A percentile compares a stretch with the other conserved stretches of the same genome.
These are phyloP conservation scores for Cassiopea andromeda DNA, from an alignment of 30 jellyfish, hydroid and myxozoan genomes.

Conservation along the genomic window DNA sequence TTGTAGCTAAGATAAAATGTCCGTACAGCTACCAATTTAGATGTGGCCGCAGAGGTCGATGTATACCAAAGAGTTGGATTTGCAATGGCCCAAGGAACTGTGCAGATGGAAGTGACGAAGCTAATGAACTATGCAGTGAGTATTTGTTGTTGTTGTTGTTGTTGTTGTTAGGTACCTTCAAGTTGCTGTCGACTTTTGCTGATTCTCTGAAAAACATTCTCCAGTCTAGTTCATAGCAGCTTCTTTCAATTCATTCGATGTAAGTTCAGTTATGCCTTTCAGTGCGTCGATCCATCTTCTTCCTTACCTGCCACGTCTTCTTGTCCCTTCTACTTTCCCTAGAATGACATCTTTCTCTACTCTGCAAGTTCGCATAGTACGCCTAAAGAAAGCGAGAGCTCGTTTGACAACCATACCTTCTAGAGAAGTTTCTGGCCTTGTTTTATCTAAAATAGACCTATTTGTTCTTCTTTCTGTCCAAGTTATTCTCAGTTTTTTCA, in stretches of 20 bases:
- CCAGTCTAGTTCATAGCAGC: too few relatives aligned
- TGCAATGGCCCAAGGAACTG: conserved; percentile 27
- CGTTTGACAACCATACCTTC: conserved; percentile 36
- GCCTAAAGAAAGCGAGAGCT: conserved; percentile 15
- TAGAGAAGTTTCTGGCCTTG: conserved; percentile 18
- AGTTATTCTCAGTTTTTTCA: conserved; percentile 1
- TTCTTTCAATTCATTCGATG: too few relatives aligned
- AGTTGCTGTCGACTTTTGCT: too few relatives aligned
- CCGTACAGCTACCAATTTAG: conserved; percentile 3
- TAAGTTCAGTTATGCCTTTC: too few relatives aligned
- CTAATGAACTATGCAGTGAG: conserved; percentile 4
- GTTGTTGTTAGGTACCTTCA: too few relatives aligned
- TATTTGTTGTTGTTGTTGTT: background rate
- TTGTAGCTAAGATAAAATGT: background rate
- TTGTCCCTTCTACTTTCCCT: background rate
- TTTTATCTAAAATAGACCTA: background rate
- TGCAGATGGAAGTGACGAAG: conserved; percentile 25
- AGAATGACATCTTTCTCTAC: conserved; percentile 22
- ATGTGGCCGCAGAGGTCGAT: conserved; percentile 4
- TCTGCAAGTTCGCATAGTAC: conserved; percentile 23
- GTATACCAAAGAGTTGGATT: background rate
- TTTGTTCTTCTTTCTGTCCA: conserved; percentile 12
- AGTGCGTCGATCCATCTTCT: too few relatives aligned
- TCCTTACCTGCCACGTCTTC: too few relatives aligned
- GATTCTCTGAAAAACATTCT: too few relatives aligned